These are phyloP conservation scores for Ochropacha duplaris DNA, from an alignment of 2,888 invertebrate genomes.

Conservation along the genomic window DNA sequence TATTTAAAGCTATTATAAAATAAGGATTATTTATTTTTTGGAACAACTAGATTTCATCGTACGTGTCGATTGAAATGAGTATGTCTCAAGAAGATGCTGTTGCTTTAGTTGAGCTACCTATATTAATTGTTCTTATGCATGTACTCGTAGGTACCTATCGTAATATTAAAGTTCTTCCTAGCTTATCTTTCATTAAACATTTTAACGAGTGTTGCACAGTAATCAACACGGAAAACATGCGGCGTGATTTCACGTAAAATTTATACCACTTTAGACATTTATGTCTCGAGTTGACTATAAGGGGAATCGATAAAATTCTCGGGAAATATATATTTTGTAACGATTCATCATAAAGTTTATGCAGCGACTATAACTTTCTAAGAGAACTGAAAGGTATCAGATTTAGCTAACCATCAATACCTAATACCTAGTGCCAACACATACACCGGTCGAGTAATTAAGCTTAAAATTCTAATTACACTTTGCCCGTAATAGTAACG, in stretches of 20 bases:
- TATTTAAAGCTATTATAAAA: neutral
- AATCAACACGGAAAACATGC: slow-evolving; percentile 32
- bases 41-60: neutral
- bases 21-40: neutral
- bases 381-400: slow-evolving; percentile 22
- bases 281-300: slow-evolving; percentile 10
- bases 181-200: slow-evolving; percentile 10
- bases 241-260: slow-evolving; percentile 31
- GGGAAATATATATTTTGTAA: slow-evolving; percentile 30
- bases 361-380: slow-evolving; percentile 44
- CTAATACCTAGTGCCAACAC: slow-evolving; percentile 15
- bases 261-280: slow-evolving; percentile 33
- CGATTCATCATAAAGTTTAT: slow-evolving; percentile 34
- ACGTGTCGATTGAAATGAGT: neutral
- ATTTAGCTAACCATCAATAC: slow-evolving; percentile 39
- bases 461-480: slow-evolving; percentile 46
- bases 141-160: too few species aligned
- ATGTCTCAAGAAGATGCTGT: neutral
- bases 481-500: slow-evolving; percentile 38
- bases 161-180: neutral
- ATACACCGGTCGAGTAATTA: slow-evolving; percentile 30
- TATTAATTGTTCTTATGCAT: slow-evolving; percentile 4
- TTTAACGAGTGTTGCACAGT: slow-evolving; percentile 20
- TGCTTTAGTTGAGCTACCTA: neutral
- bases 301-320: slow-evolving; percentile 30